Percentiles rank a stretch among this genome's conserved stretches.
These are phyloP conservation scores for Actias luna DNA, from an alignment of 2,888 invertebrate genomes.

Conservation along the genomic window DNA sequence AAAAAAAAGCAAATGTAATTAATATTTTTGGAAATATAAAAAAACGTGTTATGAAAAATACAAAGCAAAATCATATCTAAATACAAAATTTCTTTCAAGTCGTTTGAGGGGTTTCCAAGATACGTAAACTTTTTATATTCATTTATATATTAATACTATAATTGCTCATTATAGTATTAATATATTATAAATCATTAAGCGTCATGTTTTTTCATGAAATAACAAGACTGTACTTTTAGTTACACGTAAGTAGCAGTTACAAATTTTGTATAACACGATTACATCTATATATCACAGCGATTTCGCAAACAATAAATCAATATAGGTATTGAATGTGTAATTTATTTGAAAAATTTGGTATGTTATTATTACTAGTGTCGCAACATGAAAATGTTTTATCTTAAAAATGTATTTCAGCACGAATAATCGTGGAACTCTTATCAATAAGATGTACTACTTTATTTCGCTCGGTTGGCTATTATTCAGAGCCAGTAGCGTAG, in stretches of 20 bases:
- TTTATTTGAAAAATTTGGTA: not conserved
- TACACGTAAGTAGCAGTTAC: not conserved
- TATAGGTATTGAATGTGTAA: not conserved
- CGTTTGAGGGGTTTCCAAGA: too few relatives aligned
- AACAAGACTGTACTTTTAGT: not conserved
- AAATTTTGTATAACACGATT: not conserved
- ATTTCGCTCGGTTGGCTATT: constrained; percentile 84
- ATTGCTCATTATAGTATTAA: too few relatives aligned
- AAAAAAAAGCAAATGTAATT: too few relatives aligned
- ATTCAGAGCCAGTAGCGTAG: constrained; percentile 83
- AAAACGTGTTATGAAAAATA: too few relatives aligned
- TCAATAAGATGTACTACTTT: constrained; percentile 82
- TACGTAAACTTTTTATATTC: too few relatives aligned
- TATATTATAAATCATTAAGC: too few relatives aligned
- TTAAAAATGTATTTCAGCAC: constrained; percentile 30
- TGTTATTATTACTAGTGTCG: not conserved
- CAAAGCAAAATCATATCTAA: too few relatives aligned
- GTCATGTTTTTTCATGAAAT: too few relatives aligned
- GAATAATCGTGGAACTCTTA: constrained; percentile 49
- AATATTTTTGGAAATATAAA: too few relatives aligned
- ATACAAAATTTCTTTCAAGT: too few relatives aligned
- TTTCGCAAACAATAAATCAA: not conserved
- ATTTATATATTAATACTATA: too few relatives aligned
- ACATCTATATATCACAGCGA: not conserved
- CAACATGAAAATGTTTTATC: not conserved